Evolutionary conservation across 2,888 invertebrate genomes (phyloP), one percentile per base, ranked within the genome.

Genomic region (Dolomedes plantarius): DNA sequence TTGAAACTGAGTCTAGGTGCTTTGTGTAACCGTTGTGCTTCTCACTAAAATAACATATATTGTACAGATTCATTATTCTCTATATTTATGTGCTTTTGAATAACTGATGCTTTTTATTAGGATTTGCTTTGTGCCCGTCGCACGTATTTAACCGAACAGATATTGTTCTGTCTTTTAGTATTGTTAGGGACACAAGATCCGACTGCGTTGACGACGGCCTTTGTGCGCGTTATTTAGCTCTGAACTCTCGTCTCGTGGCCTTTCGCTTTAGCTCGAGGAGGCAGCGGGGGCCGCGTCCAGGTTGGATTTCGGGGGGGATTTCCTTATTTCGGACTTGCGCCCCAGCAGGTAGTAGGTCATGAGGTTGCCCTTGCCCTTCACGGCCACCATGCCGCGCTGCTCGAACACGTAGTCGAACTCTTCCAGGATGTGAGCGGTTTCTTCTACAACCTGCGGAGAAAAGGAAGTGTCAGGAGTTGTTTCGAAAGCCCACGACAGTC

Each of bases 281-380:
- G 71, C 28, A 23, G 69, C 23, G 19, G 41, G 32, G 11, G 19
- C 39, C 13, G 28, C 36, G 16, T 85, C 77, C 1, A 77, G 2
- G 31, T 68, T 73, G 13, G 83, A 68, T 27, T 77, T 85, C 31
- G 68, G 72, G 1, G 83, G 67, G 13, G 77, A 78, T 23, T 86
- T 86, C 28, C 39, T 80, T 29, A 80, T 41, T 23, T 86, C 86
- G 2, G 86, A 86, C 19, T 77, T 78, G 16, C 86, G 74, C 11
- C 89, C 89, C n/a, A 93, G 92, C 89, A 98, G 92, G 91, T 98
- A 98, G 92, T 97, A 98, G 0, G 98, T 98, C 95, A 97, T 96
- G 82, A 98, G 93, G 91, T 98, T 96, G 16, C 98, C 98, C 92
- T 98, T 99, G 89, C 98, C 98, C 92, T 99, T 99, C 67, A 99